These are phyloP conservation scores for silkworm (Bombyx mori) DNA, from an alignment of 1,140 invertebrate genomes.

Conservation along the genomic window ASM3026992v2 NC_085120.1:3896501-3897000, in stretches of 20 bases:
- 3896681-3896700: constrained; percentile 12
- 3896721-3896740: not conserved
- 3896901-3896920: constrained; percentile 23
- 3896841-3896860: constrained; percentile 66
- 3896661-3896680: not conserved
- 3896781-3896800: too few species aligned
- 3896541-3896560: constrained; percentile 50
- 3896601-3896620: too few species aligned
- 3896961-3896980: not conserved
- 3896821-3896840: constrained; percentile 60
- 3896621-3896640: too few species aligned
- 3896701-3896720: constrained; percentile 7
- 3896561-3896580: constrained; percentile 66
- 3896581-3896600: constrained; percentile 10
- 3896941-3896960: constrained; percentile 1
- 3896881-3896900: too few species aligned
- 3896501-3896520: constrained; percentile 66
- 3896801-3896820: too few species aligned
- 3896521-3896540: constrained; percentile 38
- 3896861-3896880: constrained; percentile 39
- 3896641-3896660: too few species aligned
- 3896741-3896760: too few species aligned
- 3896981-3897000: not conserved
- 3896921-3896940: constrained; percentile 36
- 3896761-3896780: too few species aligned